A percentile compares a stretch with the other conserved stretches of the same genome.
Evolutionary conservation across 2,888 invertebrate genomes (phyloP).

Genomic region (Ephialtes manifestator): DNA sequence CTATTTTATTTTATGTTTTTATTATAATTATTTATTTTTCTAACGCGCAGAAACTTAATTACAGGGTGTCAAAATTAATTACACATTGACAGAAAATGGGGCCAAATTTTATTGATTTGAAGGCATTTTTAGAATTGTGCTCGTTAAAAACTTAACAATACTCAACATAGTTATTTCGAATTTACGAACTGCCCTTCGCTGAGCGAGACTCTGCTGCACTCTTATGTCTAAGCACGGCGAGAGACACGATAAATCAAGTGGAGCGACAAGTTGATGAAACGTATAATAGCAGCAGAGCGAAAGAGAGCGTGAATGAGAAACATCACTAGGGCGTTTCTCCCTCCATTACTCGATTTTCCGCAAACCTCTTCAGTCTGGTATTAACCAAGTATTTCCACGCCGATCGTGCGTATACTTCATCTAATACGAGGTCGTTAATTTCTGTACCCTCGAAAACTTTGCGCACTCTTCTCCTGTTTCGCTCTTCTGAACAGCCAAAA

Average conservation of each 20-base stretch:
- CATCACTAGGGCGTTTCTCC: conserved; percentile 26
- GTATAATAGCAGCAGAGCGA: conserved; percentile 23
- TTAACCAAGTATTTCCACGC: conserved; percentile 39
- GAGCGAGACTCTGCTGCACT: not conserved
- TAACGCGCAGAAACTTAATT: too few species aligned
- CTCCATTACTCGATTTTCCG: conserved; percentile 3
- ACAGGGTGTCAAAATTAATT: too few species aligned
- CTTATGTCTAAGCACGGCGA: conserved; percentile 21
- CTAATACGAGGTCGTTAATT: conserved; percentile 43
- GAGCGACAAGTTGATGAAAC: conserved; percentile 62
- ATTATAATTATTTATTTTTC: too few species aligned
- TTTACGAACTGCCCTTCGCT: not conserved
- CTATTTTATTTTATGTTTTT: too few species aligned
- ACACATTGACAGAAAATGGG: too few species aligned
- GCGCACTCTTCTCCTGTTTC: not conserved
- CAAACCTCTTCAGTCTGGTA: conserved; percentile 6
- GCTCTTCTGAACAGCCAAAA: conserved; percentile 13
- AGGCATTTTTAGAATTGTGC: too few species aligned
- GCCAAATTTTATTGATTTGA: too few species aligned
- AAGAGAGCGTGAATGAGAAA: conserved; percentile 38
- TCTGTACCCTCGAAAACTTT: conserved; percentile 35
- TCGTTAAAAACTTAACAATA: too few species aligned
- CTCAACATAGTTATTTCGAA: conserved; percentile 1
- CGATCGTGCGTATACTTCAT: conserved; percentile 42
- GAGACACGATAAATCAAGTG: conserved; percentile 62